phyloP scores from a whole-genome alignment of 2,113 vertebrate species.

The Stigmatopora argus region DNA sequence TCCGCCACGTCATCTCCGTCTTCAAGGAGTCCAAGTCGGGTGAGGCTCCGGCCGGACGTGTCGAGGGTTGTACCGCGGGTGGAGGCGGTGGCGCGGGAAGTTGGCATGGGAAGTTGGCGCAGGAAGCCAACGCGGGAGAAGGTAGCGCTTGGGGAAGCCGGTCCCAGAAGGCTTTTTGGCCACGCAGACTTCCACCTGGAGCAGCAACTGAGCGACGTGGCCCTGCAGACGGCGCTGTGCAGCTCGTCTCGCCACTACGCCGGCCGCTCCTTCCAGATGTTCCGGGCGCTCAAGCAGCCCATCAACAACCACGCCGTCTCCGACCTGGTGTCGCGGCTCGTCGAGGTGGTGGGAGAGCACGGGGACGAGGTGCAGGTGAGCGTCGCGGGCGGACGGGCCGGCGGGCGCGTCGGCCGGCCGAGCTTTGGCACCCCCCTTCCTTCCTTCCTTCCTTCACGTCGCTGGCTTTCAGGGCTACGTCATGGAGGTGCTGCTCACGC shows the following conservation, averaged over 20 bases:
- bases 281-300: conserved; percentile 89
- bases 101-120: too few relatives aligned
- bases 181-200: conserved; percentile 90
- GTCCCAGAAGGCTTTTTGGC: too few relatives aligned
- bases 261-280: conserved; percentile 95
- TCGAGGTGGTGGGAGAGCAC: conserved; percentile 96
- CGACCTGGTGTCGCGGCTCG: conserved; percentile 89
- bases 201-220: conserved; percentile 92
- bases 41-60: too few relatives aligned
- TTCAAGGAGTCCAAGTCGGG: conserved; percentile 97
- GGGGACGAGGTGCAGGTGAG: conserved; percentile 96
- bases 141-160: too few relatives aligned
- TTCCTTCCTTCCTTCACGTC: neutral
- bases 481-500: conserved; percentile 92
- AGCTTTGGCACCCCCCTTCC: too few relatives aligned
- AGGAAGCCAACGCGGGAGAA: too few relatives aligned
- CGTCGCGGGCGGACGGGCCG: too few relatives aligned
- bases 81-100: too few relatives aligned
- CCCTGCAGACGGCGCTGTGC: conserved; percentile 91
- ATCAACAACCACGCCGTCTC: conserved; percentile 90
- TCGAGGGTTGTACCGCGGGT: too few relatives aligned
- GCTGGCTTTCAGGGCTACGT: conserved; percentile 81
- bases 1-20: conserved; percentile 90
- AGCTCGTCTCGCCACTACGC: conserved; percentile 96
- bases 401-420: too few relatives aligned